phyloP scores from a whole-genome alignment of 2,113 vertebrate species.

The Sciurus niger region DNA sequence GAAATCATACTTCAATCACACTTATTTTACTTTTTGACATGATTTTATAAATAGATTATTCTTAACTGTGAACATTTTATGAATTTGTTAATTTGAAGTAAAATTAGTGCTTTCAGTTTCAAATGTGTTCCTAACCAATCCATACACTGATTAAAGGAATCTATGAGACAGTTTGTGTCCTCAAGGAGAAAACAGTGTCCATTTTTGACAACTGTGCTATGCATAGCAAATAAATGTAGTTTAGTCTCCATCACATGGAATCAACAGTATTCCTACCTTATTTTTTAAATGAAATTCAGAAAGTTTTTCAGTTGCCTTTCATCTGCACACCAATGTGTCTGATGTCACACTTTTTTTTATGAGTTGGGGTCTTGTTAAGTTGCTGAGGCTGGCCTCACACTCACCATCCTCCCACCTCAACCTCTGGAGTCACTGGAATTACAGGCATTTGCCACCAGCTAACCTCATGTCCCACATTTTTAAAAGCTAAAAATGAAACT shows the following conservation, averaged over 20 bases:
- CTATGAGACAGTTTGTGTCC: neutral
- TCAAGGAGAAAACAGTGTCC: conserved; percentile 4
- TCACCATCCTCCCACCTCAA: neutral
- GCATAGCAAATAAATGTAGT: neutral
- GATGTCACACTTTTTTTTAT: neutral
- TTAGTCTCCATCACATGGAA: neutral
- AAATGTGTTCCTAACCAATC: neutral
- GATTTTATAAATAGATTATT: conserved; percentile 56
- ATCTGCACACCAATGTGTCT: conserved; percentile 22
- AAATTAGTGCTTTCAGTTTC: conserved; percentile 52
- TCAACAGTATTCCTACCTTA: neutral
- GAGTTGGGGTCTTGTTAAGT: neutral
- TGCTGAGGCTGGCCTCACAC: too few species aligned
- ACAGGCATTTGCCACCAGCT: neutral
- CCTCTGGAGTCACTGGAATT: neutral
- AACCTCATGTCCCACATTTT: neutral
- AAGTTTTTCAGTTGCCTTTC: neutral
- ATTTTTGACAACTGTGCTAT: neutral
- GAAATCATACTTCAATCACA: conserved; percentile 67
- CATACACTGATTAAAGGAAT: neutral
- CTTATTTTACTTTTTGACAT: conserved; percentile 64
- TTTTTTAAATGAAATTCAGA: conserved; percentile 52
- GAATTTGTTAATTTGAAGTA: conserved; percentile 62
- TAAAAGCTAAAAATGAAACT: conserved; percentile 43
- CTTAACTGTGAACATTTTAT: conserved; percentile 66